phyloP scores from a whole-genome alignment of 2,113 vertebrate species.

The Heteronetta atricapilla region DNA sequence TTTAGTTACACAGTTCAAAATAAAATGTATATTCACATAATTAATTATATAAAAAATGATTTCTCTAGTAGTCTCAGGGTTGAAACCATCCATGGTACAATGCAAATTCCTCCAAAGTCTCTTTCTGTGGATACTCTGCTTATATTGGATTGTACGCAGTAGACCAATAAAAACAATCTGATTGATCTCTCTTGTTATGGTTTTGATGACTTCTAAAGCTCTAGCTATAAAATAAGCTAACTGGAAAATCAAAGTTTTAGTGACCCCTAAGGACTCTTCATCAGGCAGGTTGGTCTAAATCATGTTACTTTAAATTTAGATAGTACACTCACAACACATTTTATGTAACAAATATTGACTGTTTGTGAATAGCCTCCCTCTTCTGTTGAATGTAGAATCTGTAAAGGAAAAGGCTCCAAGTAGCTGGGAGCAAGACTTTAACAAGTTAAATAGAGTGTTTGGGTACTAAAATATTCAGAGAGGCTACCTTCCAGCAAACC shows the following conservation, averaged over 20 bases:
- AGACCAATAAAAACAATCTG: constrained; percentile 77
- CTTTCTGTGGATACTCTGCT: constrained; percentile 61
- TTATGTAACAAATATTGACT: constrained; percentile 63
- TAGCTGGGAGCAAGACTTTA: constrained; percentile 13
- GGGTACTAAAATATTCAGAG: not conserved
- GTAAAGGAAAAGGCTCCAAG: constrained; percentile 20
- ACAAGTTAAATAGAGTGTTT: not conserved
- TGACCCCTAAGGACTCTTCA: constrained; percentile 77
- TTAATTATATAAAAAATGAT: constrained; percentile 62
- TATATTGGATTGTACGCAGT: constrained; percentile 66
- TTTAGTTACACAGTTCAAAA: not conserved
- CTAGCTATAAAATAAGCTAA: constrained; percentile 78
- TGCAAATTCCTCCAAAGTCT: constrained; percentile 60
- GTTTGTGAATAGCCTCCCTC: constrained; percentile 51
- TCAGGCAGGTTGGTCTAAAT: constrained; percentile 72
- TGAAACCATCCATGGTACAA: constrained; percentile 42
- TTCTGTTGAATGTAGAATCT: not conserved
- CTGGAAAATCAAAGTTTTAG: constrained; percentile 80
- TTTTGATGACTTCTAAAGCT: constrained; percentile 76
- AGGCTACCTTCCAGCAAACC: not conserved
- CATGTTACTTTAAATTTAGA: constrained; percentile 74
- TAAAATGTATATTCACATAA: constrained; percentile 32
- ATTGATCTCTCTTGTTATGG: constrained; percentile 76
- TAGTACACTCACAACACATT: constrained; percentile 61
- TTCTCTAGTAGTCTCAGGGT: constrained; percentile 67